These are phyloP conservation scores for Polypedilum vanderplanki DNA, from an alignment of 1,140 invertebrate genomes.

Conservation along the genomic window DNA sequence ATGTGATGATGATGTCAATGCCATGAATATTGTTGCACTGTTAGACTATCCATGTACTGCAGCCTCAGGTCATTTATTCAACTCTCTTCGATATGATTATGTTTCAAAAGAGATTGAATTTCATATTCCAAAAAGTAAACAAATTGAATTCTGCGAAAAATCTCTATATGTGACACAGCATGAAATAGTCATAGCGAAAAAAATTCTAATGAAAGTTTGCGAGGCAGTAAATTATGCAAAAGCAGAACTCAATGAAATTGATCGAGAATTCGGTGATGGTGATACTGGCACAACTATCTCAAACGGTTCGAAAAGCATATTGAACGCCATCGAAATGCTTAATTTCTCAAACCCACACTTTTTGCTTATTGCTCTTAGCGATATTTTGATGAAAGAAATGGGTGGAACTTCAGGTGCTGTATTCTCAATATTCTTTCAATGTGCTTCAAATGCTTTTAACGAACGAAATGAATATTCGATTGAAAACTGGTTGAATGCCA, in stretches of 20 bases:
- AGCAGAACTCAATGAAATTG: background rate
- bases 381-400: slow-evolving; percentile 16
- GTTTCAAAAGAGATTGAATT: background rate
- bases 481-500: background rate
- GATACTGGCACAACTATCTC: background rate
- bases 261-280: background rate
- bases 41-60: background rate
- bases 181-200: background rate
- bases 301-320: background rate
- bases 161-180: background rate
- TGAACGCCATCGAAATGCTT: background rate
- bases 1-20: background rate
- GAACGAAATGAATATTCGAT: background rate
- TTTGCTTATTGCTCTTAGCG: background rate
- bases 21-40: background rate
- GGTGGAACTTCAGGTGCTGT: slow-evolving; percentile 6
- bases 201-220: background rate
- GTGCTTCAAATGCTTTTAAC: background rate
- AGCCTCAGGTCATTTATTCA: background rate
- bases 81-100: background rate
- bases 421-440: slow-evolving; percentile 22
- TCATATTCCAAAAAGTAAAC: background rate
- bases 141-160: background rate
- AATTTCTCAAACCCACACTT: background rate
- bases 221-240: background rate